Percentiles rank a stretch among this genome's conserved stretches.
These are phyloP conservation scores for Caenorhabditis parvicauda DNA, from an alignment of 2,888 invertebrate genomes.

Conservation along the genomic window DNA sequence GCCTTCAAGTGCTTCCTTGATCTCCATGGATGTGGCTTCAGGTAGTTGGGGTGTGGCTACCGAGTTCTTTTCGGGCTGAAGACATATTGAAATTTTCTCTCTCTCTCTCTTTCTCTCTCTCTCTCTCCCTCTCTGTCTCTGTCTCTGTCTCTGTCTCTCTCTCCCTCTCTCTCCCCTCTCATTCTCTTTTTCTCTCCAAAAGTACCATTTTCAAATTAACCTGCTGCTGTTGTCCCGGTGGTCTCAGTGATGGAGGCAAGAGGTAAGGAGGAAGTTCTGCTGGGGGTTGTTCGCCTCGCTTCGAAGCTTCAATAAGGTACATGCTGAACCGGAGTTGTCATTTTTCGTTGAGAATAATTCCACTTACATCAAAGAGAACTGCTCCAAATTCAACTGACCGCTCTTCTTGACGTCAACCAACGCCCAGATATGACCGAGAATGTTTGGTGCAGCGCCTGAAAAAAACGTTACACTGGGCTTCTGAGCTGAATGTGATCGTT, in stretches of 20 bases:
- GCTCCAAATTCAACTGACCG: conserved; percentile 79
- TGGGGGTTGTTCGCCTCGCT: conserved; percentile 80
- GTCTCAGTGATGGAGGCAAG: conserved; percentile 77
- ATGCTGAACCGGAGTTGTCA: conserved; percentile 66
- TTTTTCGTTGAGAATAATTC: background rate
- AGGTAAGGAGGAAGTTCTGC: conserved; percentile 79
- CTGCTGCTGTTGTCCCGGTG: no score
- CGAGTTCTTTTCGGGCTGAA: no score
- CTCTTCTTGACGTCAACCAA: conserved; percentile 56
- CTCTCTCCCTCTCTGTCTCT: no score
- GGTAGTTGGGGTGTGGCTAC: conserved; percentile 19
- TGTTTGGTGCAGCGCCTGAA: no score
- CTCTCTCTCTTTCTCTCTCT: no score
- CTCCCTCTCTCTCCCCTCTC: no score
- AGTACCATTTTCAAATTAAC: no score
- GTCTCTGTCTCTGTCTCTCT: no score
- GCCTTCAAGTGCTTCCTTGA: conserved; percentile 68
- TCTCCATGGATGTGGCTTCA: conserved; percentile 28
- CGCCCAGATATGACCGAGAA: conserved; percentile 92
- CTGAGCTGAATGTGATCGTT: no score
- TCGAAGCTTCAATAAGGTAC: conserved; percentile 83
- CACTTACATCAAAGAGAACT: conserved; percentile 81
- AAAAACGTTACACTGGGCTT: no score
- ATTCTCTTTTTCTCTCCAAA: no score
- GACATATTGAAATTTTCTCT: no score